A percentile compares a stretch with the other conserved stretches of the same genome.
Evolutionary conservation across 2,797 vertebrate genomes (phyloP).

Genomic region (Gila robusta): DNA sequence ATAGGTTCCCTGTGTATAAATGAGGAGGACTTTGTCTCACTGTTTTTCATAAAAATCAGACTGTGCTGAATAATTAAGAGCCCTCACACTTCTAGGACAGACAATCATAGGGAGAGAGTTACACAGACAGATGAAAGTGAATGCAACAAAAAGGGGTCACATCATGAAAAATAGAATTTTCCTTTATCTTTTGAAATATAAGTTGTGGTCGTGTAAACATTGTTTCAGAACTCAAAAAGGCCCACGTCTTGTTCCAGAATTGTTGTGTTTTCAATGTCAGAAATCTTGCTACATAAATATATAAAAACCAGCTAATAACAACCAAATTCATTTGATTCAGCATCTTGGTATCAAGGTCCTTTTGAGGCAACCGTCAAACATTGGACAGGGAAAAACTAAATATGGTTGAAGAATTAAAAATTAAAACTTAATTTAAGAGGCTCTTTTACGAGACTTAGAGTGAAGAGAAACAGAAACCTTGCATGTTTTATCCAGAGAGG

Average conservation of each 20-base stretch:
- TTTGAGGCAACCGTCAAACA: neutral
- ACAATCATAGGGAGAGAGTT: neutral
- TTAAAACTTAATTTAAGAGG: neutral
- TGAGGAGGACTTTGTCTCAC: conserved; percentile 56
- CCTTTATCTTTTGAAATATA: neutral
- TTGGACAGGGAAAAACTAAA: neutral
- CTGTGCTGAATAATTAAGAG: conserved; percentile 31
- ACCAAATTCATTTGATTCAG: neutral
- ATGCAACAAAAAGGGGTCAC: conserved; percentile 44
- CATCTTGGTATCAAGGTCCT: neutral
- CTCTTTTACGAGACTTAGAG: neutral
- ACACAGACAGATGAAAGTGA: conserved; percentile 10
- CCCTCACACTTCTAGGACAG: neutral
- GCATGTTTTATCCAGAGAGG: conserved; percentile 93
- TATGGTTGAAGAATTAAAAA: neutral
- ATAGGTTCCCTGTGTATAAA: neutral
- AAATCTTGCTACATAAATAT: neutral
- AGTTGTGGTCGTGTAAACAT: neutral
- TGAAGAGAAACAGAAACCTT: conserved; percentile 77
- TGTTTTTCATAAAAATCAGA: conserved; percentile 39
- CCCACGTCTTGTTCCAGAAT: neutral
- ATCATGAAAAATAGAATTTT: neutral
- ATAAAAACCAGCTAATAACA: neutral
- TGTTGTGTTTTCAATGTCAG: neutral
- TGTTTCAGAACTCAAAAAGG: neutral